These are phyloP conservation scores for Sabatieria punctata DNA, from an alignment of 2,888 invertebrate genomes.

Conservation along the genomic window DNA sequence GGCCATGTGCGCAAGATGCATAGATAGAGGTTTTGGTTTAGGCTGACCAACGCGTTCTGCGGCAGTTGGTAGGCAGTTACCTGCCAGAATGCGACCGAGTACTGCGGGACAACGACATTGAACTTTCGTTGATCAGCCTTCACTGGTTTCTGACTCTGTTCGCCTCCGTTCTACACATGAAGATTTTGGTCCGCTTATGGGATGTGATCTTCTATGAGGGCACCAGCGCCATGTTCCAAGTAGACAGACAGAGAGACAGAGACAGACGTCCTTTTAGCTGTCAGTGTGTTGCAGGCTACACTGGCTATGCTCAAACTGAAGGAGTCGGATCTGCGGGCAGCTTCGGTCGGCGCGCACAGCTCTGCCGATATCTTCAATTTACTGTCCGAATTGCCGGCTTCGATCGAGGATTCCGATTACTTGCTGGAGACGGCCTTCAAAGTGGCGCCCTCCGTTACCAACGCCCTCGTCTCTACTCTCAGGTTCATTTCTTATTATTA, in stretches of 20 bases:
- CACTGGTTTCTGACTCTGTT: slow-evolving; percentile 96
- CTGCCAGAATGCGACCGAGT: slow-evolving; percentile 64
- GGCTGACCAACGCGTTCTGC: slow-evolving; percentile 86
- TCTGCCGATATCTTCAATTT: slow-evolving; percentile 96
- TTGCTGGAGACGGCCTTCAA: slow-evolving; percentile 54
- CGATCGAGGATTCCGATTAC: slow-evolving; percentile 73
- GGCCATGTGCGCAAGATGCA: no score
- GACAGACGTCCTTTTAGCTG: no score
- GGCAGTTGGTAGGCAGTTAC: slow-evolving; percentile 71
- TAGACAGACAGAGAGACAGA: no score
- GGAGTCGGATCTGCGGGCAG: slow-evolving; percentile 61
- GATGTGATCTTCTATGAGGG: slow-evolving; percentile 93
- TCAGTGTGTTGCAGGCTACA: slow-evolving; percentile 20
- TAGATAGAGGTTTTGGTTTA: no score
- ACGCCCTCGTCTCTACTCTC: no score
- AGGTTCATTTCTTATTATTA: no score
- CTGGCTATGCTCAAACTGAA: slow-evolving; percentile 31
- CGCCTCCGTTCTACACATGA: slow-evolving; percentile 88
- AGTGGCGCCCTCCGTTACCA: slow-evolving; percentile 59
- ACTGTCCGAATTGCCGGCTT: slow-evolving; percentile 81
- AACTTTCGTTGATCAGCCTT: slow-evolving; percentile 79
- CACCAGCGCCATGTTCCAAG: slow-evolving; percentile 77
- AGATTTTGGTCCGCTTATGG: slow-evolving; percentile 80
- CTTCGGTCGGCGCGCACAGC: slow-evolving; percentile 42
- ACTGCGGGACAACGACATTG: slow-evolving; percentile 67